Percentiles rank a stretch among this genome's conserved stretches.
Conservation (phyloP, 1,140 invertebrate species). For the Sinonovacula constricta region DNA sequence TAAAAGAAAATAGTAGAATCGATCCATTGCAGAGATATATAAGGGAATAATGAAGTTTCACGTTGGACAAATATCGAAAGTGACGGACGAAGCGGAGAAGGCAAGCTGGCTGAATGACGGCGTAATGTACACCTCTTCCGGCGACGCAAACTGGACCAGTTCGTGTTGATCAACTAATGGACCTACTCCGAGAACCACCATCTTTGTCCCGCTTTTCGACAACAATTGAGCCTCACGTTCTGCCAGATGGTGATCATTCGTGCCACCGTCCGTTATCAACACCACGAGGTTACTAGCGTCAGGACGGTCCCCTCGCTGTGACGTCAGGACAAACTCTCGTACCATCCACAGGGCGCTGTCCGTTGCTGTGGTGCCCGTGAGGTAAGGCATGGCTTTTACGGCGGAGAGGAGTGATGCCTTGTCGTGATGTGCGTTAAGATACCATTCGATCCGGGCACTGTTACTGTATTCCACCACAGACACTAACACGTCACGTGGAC, state of each 20-base stretch:
- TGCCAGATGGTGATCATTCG: slow-evolving; percentile 4
- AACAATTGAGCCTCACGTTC: slow-evolving; percentile 13
- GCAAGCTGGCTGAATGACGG: too few relatives aligned
- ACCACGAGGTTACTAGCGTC: slow-evolving; percentile 18
- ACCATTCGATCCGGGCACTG: slow-evolving; percentile 21
- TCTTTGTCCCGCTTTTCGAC: background rate
- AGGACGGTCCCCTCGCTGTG: slow-evolving; percentile 21
- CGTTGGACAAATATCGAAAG: too few relatives aligned
- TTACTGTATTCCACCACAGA: slow-evolving; percentile 34
- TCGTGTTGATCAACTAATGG: background rate
- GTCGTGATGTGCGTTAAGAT: slow-evolving; percentile 27
- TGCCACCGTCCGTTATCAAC: slow-evolving; percentile 27
- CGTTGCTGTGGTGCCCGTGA: slow-evolving; percentile 14
- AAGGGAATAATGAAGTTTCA: too few relatives aligned
- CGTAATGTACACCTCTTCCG: background rate
- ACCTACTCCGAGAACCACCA: slow-evolving; percentile 21
- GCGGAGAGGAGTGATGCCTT: slow-evolving; percentile 41
- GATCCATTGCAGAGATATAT: too few relatives aligned
- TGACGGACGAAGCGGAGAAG: too few relatives aligned
- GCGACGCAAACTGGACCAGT: slow-evolving; percentile 3
- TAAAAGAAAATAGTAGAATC: too few relatives aligned
- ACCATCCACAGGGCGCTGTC: slow-evolving; percentile 27
- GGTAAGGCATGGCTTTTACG: slow-evolving; percentile 37
- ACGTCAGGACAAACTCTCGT: slow-evolving; percentile 12
- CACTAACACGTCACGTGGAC: slow-evolving; percentile 14